phyloP scores from a whole-genome alignment of 2,113 vertebrate genomes.

The Cervus canadensis region DNA sequence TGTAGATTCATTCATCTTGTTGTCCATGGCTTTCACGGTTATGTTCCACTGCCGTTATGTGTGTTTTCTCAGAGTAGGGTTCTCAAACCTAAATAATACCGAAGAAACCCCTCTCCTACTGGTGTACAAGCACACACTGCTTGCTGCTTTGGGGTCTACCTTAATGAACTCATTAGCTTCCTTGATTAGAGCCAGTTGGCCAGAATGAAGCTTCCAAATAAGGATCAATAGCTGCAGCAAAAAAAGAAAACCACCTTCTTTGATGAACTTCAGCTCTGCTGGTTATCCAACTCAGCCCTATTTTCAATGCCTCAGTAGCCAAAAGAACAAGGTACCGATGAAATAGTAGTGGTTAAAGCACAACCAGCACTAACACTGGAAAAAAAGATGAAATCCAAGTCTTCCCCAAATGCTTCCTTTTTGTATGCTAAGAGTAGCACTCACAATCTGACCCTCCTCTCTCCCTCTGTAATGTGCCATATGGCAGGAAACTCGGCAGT shows the following conservation, averaged over 20 bases:
- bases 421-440: neutral
- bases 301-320: neutral
- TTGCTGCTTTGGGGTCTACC: neutral
- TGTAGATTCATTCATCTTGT: neutral
- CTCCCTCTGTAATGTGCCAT: neutral
- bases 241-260: neutral
- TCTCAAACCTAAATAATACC: neutral
- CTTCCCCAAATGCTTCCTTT: neutral
- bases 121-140: neutral
- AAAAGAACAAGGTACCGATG: neutral
- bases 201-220: neutral
- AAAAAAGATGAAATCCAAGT: neutral
- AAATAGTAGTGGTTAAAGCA: neutral
- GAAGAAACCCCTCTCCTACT: neutral
- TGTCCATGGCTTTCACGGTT: neutral
- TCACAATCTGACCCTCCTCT: neutral
- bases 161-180: conserved; percentile 3
- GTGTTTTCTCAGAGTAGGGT: neutral
- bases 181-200: neutral
- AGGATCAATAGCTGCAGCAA: neutral
- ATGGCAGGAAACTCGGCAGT: neutral
- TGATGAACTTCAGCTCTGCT: neutral
- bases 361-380: neutral
- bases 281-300: neutral
- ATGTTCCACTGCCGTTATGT: neutral